Base-by-base conservation (phyloP, 2,888 invertebrate species). In the Plutella xylostella region DNA sequence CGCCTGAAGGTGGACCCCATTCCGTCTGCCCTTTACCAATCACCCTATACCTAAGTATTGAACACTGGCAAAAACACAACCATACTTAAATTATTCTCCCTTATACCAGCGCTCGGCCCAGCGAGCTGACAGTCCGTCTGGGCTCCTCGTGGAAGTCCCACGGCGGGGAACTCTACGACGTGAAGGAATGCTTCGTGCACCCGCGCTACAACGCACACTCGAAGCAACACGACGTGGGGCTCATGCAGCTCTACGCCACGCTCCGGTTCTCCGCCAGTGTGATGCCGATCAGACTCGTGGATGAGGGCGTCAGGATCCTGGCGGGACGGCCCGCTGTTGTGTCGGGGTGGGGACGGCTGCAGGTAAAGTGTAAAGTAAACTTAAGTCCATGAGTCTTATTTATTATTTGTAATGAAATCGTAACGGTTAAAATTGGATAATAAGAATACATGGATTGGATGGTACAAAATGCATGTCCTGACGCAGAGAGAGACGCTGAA, bases 81-180 rank as follows among this genome's bases (percentile, higher is more conserved):
- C n/a, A 28, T 2, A 28, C 28, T n/a, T 28, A 3, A 28, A 3
- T 28, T 28, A 28, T 28, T 9, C n/a, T 28, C n/a, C n/a, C n/a
- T 12, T 4, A 19, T 37, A n/a, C n/a, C 37, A 37, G 37, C 19
- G 19, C 37, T 12, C 19, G 37, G 3, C 11, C 37, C n/a, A 20
- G 18, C 19, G 82, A 82, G 39, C 54, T 82, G 31, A 75, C 71
- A 50, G 72, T 87, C 0, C 72, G 86, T 0, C 77, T 84, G 0
- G 86, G 86, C 1, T 85, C 86, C 1, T 80, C 83, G 1, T 78
- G 76, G 70, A 76, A 78, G 58, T 75, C 80, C 0, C 68, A 73
- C 47, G 86, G 85, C 0, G 86, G 86, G 0, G 76, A 83, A 52
- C 77, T 85, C 67, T 79, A 82, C 21, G 71, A 72, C 50, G 84